Evolutionary conservation across 1,140 invertebrate species (phyloP), one percentile per base, ranked within the genome.

Genomic region (Heliconius nattereri): DNA sequence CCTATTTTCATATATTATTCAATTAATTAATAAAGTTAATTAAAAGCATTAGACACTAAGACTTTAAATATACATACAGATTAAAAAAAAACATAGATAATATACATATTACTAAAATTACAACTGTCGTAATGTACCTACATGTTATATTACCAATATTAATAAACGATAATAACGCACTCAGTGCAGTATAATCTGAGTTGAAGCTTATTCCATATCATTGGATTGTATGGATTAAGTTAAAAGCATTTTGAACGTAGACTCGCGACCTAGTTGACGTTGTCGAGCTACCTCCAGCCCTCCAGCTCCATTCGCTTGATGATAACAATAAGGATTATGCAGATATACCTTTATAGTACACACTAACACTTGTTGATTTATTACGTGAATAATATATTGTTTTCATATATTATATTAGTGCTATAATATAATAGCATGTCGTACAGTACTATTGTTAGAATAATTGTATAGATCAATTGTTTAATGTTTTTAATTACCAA

Each of bases 311-410:
- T 75, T 75, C 60, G 60, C 73, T 57, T 75, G 49, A 54, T 75
- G 73, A 75, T 49, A 75, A 75, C 49, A 54, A 75, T 49, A 49
- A 75, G 45, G 73, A 75, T 75, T 75, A 75, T 54, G 73, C 45
- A 75, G 73, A 75, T 75, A 54, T 16, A 40, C 26, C 45, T 49
- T 26, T 74, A 23, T 54, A 54, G 6, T 35, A 35, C 32, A 1
- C 19, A 54, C 73, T 54, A 75, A 37, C 60, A 66, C 60, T 66
- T 66, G 60, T 66, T 66, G 60, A 66, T 66, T 66, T 73, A 40
- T 40, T 73, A 73, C 23, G 26, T 66, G 60, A 66, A 66, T 66
- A 7, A 26, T 66, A 6, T 29, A 66, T 66, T 66, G 26, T 29
- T 66, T 35, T 66, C 60, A 66, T 66, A 66, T 23, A 66, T 26